Conservation (phyloP, 2,113 vertebrate species). For the Illadopsis cleaveri region DNA sequence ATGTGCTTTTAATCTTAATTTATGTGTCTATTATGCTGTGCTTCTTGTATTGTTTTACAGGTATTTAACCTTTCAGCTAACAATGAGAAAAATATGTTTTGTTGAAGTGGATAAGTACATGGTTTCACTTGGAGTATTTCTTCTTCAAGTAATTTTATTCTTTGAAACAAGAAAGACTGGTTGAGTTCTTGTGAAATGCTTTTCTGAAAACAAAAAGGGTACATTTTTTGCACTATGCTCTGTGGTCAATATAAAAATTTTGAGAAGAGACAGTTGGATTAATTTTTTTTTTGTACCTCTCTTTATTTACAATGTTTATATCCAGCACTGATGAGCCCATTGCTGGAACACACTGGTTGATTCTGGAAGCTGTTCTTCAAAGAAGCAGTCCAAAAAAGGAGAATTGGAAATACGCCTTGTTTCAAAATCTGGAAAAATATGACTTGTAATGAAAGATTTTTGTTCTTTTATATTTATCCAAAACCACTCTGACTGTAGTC, state of each 20-base stretch:
- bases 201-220: background rate
- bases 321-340: background rate
- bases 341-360: background rate
- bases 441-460: background rate
- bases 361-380: background rate
- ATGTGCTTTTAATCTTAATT: background rate
- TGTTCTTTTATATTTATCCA: conserved; percentile 14
- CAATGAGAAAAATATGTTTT: background rate
- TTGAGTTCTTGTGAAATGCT: background rate
- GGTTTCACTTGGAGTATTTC: background rate
- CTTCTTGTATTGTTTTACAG: background rate
- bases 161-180: background rate
- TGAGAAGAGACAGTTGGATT: background rate
- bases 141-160: background rate
- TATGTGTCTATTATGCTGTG: background rate
- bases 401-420: background rate
- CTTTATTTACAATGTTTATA: background rate
- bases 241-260: background rate
- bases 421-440: conserved; percentile 22
- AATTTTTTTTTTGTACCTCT: background rate
- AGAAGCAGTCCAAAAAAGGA: background rate
- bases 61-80: background rate
- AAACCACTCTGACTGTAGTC: background rate
- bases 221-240: background rate
- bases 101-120: background rate